Evolutionary conservation across 64 coral and sea anemone genomes (phyloP), one percentile per base, ranked within the genome.

Genomic region (Exaiptasia diaphana): DNA sequence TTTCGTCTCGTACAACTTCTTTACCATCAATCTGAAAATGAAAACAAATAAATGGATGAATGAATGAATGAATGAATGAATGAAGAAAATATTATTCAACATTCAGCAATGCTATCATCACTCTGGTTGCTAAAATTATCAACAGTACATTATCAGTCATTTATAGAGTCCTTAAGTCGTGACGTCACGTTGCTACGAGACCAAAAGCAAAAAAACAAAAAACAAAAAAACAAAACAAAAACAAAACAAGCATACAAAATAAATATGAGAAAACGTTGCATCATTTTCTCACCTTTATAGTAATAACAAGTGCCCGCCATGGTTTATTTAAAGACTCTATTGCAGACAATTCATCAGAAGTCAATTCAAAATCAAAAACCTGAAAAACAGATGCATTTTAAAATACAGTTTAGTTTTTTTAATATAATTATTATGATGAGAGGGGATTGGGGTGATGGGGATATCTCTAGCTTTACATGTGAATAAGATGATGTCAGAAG

Each of bases 291-390:
- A 86, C 68, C 82, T 85, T 60, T n/a, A 40, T n/a, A n/a, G n/a
- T 86, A 5, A 82, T 82, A 80, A 92, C 21, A 54, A 82, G 86
- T 11, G 56, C 90, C 55, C 90, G 71, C 74, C 83, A 92, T 24
- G 74, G 82, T 41, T 53, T 85, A 29, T 92, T 78, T 15, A 92
- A 86, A 6, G 82, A 85, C 46, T 80, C 82, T 38, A 92, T 86
- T 35, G 46, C 45, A 25, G 74, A 74, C 90, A 92, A 86, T 41
- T 92, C 90, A 17, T 92, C 90, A 72, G 63, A 61, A 59, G 82
- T 79, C 31, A 92, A 68, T 23, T 70, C 67, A 86, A 92, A 92
- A 64, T 92, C 90, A 71, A 86, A 92, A 20, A 92, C 82, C 90
- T 92, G n/a, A n/a, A n/a, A n/a, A n/a, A 23, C n/a, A 17, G 61